These are phyloP conservation scores for Sphenodon punctatus DNA, from an alignment of 2,797 vertebrate genomes.

Conservation along the genomic window DNA sequence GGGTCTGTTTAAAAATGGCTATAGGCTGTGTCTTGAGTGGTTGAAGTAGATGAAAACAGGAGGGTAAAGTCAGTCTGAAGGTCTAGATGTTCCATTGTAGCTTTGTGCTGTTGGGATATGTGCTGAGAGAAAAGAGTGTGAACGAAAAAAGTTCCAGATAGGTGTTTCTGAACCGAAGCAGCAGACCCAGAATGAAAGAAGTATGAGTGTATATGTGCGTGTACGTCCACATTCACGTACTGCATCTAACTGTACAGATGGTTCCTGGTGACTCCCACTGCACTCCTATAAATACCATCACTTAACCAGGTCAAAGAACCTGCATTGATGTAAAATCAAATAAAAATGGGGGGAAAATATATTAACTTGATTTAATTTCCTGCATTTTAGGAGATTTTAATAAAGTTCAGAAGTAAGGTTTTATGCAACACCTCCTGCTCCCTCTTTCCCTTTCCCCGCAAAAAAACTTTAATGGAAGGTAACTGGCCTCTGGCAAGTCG, in stretches of 20 bases:
- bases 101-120: neutral
- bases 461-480: neutral
- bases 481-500: neutral
- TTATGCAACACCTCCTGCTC: neutral
- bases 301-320: neutral
- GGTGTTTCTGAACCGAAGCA: neutral
- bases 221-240: neutral
- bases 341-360: neutral
- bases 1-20: no score
- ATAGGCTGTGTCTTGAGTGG: no score
- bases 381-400: constrained; percentile 8
- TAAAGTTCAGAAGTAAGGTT: neutral
- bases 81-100: neutral
- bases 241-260: neutral
- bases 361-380: neutral
- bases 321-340: neutral
- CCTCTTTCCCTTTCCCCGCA: neutral
- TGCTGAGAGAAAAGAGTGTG: neutral
- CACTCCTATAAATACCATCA: neutral
- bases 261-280: neutral
- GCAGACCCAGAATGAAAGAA: neutral
- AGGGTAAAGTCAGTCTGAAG: constrained; percentile 7
- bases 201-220: neutral
- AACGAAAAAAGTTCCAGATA: neutral
- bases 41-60: constrained; percentile 10